Evolutionary conservation across 1,140 invertebrate genomes (phyloP).

Genomic region (Drosophila funebris): DNA sequence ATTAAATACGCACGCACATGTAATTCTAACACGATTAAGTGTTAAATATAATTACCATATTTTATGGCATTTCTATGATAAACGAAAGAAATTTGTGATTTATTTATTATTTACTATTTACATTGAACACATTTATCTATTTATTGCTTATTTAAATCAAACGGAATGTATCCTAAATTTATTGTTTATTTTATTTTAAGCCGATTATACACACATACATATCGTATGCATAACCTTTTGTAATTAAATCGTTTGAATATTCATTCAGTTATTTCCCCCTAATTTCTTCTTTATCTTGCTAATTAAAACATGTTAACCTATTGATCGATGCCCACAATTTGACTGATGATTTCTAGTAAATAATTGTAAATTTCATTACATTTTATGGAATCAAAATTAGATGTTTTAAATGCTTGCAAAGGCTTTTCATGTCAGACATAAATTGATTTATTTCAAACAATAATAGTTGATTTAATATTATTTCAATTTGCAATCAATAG

Average conservation of each 20-base stretch:
- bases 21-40: conserved; percentile 32
- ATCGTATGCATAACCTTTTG: not conserved
- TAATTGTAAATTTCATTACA: no score
- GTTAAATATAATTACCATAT: conserved; percentile 41
- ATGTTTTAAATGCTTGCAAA: no score
- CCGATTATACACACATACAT: not conserved
- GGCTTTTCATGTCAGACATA: no score
- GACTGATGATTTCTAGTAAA: no score
- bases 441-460: no score
- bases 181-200: conserved; percentile 18
- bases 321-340: no score
- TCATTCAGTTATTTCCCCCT: conserved; percentile 2
- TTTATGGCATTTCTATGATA: conserved; percentile 33
- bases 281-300: not conserved
- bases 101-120: conserved; percentile 18
- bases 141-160: conserved; percentile 12
- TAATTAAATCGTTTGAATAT: conserved; percentile 7
- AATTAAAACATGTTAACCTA: not conserved
- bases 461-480: no score
- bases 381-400: not conserved
- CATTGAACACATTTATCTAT: conserved; percentile 34
- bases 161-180: not conserved
- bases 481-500: no score
- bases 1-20: conserved; percentile 22
- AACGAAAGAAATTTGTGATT: conserved; percentile 25